A percentile compares a stretch with the other conserved stretches of the same genome.
These are phyloP conservation scores for Ophion costatus DNA, from an alignment of 2,888 invertebrate species.

Conservation along the genomic window DNA sequence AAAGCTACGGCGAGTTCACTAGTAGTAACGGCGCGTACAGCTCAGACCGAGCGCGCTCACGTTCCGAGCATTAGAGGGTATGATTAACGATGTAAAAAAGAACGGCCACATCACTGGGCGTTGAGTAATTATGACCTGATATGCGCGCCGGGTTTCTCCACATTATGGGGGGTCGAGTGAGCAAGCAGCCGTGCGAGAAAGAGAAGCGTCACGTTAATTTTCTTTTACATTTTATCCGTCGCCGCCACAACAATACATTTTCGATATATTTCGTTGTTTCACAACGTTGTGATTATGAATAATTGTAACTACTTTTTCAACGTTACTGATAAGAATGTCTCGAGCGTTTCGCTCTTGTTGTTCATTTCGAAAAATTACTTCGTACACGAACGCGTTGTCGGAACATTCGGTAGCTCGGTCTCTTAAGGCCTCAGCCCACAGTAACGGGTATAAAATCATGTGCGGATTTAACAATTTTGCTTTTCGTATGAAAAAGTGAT, in stretches of 20 bases:
- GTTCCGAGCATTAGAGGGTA: constrained; percentile 36
- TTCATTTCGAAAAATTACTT: too few species aligned
- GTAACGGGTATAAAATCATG: too few species aligned
- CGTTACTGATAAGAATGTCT: too few species aligned
- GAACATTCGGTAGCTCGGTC: too few species aligned
- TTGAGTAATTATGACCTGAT: constrained; percentile 62
- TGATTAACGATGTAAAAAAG: constrained; percentile 62
- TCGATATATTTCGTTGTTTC: background rate
- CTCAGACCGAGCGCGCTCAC: constrained; percentile 49
- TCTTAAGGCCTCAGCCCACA: too few species aligned
- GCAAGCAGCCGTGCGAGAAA: constrained; percentile 8
- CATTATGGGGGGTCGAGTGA: constrained; percentile 46
- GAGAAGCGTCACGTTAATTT: constrained; percentile 34
- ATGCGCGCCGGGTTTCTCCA: constrained; percentile 45
- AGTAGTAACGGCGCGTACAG: constrained; percentile 56
- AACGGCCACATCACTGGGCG: constrained; percentile 22
- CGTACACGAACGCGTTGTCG: too few species aligned
- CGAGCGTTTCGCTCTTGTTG: too few species aligned
- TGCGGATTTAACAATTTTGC: too few species aligned
- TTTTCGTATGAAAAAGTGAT: too few species aligned
- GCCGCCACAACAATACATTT: background rate
- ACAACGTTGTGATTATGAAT: background rate
- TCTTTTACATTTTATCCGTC: constrained; percentile 12
- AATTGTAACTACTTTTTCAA: background rate
- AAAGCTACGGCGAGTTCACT: constrained; percentile 37